Evolutionary conservation across 2,113 vertebrate genomes (phyloP), one percentile per base, ranked within the genome.

Genomic region (Enhydra lutris): DNA sequence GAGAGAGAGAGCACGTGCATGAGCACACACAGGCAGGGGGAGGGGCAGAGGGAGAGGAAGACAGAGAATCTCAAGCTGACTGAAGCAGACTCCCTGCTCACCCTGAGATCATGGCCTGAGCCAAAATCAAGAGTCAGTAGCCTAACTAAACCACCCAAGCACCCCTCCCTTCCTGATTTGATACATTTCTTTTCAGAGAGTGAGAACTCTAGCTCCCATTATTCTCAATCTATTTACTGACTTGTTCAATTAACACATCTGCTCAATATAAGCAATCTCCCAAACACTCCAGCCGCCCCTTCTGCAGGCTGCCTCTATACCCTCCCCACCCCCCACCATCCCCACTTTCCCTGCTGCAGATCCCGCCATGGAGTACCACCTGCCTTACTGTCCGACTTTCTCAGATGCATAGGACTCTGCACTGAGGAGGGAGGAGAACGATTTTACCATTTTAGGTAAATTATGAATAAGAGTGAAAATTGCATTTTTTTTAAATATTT

Each of bases 301-400:
- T 17, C 17, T 42, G 1, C 42, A n/a, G 9, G 2, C 50, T 55
- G 34, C 12, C 65, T 78, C 34, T 8, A 12, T 1, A 31, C 17
- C 55, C 9, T 20, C 26, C 63, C 39, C 21, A 6, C 4, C 29
- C 39, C 6, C 11, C 26, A 29, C 4, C 42, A 1, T 8, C 71
- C 61, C 34, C 3, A 7, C 15, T 6, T 7, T 8, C 34, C 42
- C 52, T 36, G n/a, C 31, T 34, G 15, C 29, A 78, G 61, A 39
- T 2, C 3, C 15, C 7, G 21, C 65, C n/a, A 55, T 0, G 20
- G 4, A 15, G 31, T 0, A 1, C 21, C 29, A 18, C 17, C 20
- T 26, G 4, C 14, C 12, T 15, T 36, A 23, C 29, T 23, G 26
- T 39, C 47, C 7, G 21, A 10, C 29, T 69, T 76, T 59, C 61